Percentiles rank a stretch among this genome's conserved stretches.
These are phyloP conservation scores for Poliocrania exsul DNA, from an alignment of 2,797 vertebrate genomes.

Conservation along the genomic window DNA sequence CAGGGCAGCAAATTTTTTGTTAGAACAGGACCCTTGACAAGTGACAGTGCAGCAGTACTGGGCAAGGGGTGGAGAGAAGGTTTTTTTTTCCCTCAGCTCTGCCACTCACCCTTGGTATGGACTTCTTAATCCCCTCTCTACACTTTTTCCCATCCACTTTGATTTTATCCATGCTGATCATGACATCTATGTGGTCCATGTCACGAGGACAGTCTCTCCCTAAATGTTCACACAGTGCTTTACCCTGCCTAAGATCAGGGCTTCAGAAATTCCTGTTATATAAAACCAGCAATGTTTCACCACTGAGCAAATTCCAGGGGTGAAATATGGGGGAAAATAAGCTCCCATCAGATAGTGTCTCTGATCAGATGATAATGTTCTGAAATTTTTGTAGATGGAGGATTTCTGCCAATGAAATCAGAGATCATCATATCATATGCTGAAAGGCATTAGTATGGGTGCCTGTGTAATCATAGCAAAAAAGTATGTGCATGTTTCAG, in stretches of 20 bases:
- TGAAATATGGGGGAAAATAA: neutral
- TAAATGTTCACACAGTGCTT: neutral
- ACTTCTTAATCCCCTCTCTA: neutral
- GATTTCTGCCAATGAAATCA: neutral
- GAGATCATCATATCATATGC: neutral
- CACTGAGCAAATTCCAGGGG: neutral
- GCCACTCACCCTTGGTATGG: neutral
- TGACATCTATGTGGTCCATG: neutral
- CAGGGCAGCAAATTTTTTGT: neutral
- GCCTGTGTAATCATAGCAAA: neutral
- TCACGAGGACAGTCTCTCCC: neutral
- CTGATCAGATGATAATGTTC: neutral
- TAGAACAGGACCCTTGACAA: neutral
- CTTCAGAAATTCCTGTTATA: neutral
- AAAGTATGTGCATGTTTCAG: slow-evolving; percentile 27
- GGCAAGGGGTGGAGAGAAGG: neutral
- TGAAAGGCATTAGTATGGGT: neutral
- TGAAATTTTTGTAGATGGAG: neutral
- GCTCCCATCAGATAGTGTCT: neutral
- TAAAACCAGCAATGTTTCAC: neutral
- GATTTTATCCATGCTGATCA: neutral
- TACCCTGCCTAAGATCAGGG: neutral
- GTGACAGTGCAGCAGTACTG: neutral
- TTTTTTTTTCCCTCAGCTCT: neutral
- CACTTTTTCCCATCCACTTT: neutral